Percentiles rank a stretch among this genome's conserved stretches.
phyloP scores from a whole-genome alignment of 2,888 invertebrate species.

The Ceriagrion tenellum region DNA sequence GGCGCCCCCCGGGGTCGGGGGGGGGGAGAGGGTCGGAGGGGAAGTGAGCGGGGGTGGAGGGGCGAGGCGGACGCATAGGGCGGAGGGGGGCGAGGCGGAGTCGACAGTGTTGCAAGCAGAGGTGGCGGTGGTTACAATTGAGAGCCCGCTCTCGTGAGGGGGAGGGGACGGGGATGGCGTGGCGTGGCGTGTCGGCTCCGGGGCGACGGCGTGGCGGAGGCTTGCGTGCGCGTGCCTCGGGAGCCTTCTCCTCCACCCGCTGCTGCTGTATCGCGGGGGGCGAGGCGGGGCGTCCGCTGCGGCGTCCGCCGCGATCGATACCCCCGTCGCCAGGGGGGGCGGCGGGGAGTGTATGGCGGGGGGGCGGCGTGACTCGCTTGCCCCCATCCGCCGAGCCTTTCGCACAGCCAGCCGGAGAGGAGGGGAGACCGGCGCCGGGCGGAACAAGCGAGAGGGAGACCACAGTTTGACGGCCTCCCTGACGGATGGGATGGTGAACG shows the following conservation, averaged over 20 bases:
- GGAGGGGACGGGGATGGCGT: no score
- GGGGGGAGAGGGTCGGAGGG: conserved; percentile 71
- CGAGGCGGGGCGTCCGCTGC: conserved; percentile 68
- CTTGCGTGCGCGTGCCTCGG: not conserved
- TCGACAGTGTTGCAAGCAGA: conserved; percentile 69
- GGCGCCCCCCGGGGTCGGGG: conserved; percentile 76
- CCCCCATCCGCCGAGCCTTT: no score
- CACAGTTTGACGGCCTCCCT: no score
- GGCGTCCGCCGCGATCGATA: conserved; percentile 74
- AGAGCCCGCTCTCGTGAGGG: no score
- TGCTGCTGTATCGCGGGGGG: conserved; percentile 69
- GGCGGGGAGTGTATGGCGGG: no score
- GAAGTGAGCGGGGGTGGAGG: conserved; percentile 68
- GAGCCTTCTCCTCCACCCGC: not conserved
- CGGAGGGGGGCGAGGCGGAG: conserved; percentile 74
- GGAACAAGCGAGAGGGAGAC: no score
- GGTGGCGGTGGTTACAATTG: not conserved
- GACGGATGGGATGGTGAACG: no score
- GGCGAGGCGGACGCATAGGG: conserved; percentile 75
- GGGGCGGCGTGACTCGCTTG: no score
- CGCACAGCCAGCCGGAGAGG: no score
- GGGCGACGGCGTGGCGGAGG: not conserved
- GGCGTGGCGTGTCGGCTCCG: not conserved
- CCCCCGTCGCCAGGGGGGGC: conserved; percentile 74
- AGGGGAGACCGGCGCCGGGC: no score